Evolutionary conservation across 2,113 vertebrate species (phyloP).

Genomic region (Eptesicus fuscus): DNA sequence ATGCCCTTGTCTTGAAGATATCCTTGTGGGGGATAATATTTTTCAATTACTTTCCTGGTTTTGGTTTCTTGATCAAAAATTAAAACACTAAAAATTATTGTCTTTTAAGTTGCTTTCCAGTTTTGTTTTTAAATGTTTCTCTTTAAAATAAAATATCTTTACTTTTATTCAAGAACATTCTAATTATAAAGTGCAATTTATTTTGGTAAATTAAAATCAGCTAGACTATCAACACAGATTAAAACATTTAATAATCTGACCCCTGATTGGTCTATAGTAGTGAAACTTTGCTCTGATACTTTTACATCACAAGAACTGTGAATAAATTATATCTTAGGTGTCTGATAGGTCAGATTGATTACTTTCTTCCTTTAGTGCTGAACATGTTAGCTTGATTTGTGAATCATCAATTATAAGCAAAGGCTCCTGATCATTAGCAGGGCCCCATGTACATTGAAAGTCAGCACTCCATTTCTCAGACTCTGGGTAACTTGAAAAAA

Average conservation of each 20-base stretch:
- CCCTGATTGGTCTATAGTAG: not conserved
- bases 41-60: slow-evolving; percentile 7
- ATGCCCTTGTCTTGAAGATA: not conserved
- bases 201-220: slow-evolving; percentile 30
- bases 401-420: not conserved
- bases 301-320: not conserved
- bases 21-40: not conserved
- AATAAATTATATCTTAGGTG: not conserved
- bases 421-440: not conserved
- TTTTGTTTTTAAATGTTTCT: slow-evolving; percentile 16
- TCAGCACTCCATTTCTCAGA: not conserved
- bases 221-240: not conserved
- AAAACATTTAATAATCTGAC: not conserved
- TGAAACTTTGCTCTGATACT: not conserved
- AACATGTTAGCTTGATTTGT: not conserved
- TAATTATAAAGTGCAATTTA: slow-evolving; percentile 11
- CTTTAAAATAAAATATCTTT: slow-evolving; percentile 6
- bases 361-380: not conserved
- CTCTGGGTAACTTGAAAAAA: not conserved
- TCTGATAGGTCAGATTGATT: not conserved
- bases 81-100: not conserved
- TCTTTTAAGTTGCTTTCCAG: not conserved
- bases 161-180: not conserved
- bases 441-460: not conserved
- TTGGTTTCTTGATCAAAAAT: not conserved